Base-by-base conservation (phyloP, 2,113 vertebrate species). In the Ondatra zibethicus region DNA sequence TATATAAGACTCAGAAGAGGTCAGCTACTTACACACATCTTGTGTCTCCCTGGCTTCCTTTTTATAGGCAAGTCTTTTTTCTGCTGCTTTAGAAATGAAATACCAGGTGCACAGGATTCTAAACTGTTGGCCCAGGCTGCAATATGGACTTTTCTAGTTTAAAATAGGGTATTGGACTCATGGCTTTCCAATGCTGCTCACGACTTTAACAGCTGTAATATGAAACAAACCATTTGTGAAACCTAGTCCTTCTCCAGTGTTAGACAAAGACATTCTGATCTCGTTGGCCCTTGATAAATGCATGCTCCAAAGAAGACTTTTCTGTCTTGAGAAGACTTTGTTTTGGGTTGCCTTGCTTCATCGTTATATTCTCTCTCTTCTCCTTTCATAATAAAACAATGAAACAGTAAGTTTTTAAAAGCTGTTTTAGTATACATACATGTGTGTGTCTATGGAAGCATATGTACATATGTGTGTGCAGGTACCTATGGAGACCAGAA, bases 11-110 rank as follows among this genome's bases (percentile, higher is more conserved):
- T 95, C 29, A 76, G 70, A 94, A 88, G 52, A 76, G 16, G 14
- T 88, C 47, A 77, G 31, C 65, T 90, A 47, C 75, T 89, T 94
- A 92, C 52, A 75, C 91, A 50, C 93, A 31, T 63, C 58, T 93
- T 55, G 76, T 92, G 73, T 45, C 81, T 97, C 81, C 19, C 61
- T 52, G 90, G 50, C 39, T 68, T 52, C n/a, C 91, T 95, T 92
- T 96, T 97, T 73, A 91, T 47, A 80, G 39, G 58, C 78, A 86
- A 63, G 61, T 86, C 45, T 96, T 89, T 91, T 78, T 95, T 93
- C 66, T 81, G 39, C 27, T 94, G 31, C 50, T 82, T 88, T 84
- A 94, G 78, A 89, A 89, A 25, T 52, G 21, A 77, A 96, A 91
- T 77, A 91, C 3, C 7, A 91, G 39, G 70, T 5, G 88, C 25